phyloP scores from a whole-genome alignment of 2,888 invertebrate species.

The Thymelicus lineola region DNA sequence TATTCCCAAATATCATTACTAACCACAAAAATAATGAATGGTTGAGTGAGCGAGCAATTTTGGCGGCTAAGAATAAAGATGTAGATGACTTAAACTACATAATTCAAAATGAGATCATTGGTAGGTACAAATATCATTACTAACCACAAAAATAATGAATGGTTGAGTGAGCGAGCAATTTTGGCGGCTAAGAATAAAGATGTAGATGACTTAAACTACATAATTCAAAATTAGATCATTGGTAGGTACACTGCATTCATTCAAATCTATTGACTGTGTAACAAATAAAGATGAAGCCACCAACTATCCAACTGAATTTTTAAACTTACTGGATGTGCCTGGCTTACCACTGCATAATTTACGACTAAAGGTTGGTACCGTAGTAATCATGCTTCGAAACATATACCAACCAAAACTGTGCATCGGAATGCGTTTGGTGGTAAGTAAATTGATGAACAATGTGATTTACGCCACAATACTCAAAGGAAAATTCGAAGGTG shows the following conservation, averaged over 20 bases:
- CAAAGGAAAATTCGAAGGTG: slow-evolving; percentile 39
- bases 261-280: slow-evolving; percentile 48
- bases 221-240: slow-evolving; percentile 47
- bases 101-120: slow-evolving; percentile 47
- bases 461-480: slow-evolving; percentile 43
- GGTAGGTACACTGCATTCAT: slow-evolving; percentile 37
- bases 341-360: no score
- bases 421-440: slow-evolving; percentile 45
- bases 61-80: slow-evolving; percentile 57
- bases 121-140: slow-evolving; percentile 6
- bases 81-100: slow-evolving; percentile 52
- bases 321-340: no score
- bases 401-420: slow-evolving; percentile 47
- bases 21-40: slow-evolving; percentile 46
- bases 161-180: slow-evolving; percentile 38
- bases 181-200: slow-evolving; percentile 57
- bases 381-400: slow-evolving; percentile 52
- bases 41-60: slow-evolving; percentile 40
- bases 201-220: slow-evolving; percentile 53
- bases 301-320: slow-evolving; percentile 49
- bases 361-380: no score
- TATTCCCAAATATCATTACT: slow-evolving; percentile 12
- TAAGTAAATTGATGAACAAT: slow-evolving; percentile 45
- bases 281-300: slow-evolving; percentile 49
- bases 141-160: slow-evolving; percentile 46